Base-by-base conservation (phyloP, 2,888 invertebrate species). In the Hermodice carunculata region DNA sequence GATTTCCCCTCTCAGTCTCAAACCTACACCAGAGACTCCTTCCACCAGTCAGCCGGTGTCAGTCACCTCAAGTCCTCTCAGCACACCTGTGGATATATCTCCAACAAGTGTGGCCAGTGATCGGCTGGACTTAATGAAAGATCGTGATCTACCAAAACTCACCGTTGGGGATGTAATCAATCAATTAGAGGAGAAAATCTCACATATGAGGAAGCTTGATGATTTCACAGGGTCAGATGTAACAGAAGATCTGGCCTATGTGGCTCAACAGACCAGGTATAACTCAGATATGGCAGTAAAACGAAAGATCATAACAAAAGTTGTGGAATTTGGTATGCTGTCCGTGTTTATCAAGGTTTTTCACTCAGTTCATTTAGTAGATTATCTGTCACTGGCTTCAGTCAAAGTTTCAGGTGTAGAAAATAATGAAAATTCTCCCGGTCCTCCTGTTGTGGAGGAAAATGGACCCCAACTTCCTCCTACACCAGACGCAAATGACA, bases 251-350 rank as follows among this genome's bases (percentile, higher is more conserved):
- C 60, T 70, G 28, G 48, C 48, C 42, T 70, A 61, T 53, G 46
- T 70, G 3, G 57, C 70, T 6, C 64, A 64, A 22, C 70, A 70
- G 44, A 61, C 70, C 1, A 43, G 70, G 22, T 67, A 70, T 44
- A 68, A 42, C 31, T 54, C 64, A 11, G 70, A 70, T 40, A 34
- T 53, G 24, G 46, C 51, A 37, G 58, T 70, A 6, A 67, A 64
- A 40, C 34, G 67, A 17, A 51, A 70, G 34, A 51, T 70, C 8
- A 53, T 69, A 8, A 43, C 49, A n/a, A 54, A 53, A 26, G 40
- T 70, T 29, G 67, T 68, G 8, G 67, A 67, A n/a, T 17, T 32
- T 6, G 57, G 61, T 3, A 24, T 68, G 8, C 31, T 70, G 17
- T 60, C 61, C 26, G 28, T 70, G 19, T 64, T 64, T 37, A 29